Evolutionary conservation across 2,888 invertebrate species (phyloP), one percentile per base, ranked within the genome.

Genomic region (Trichacis sp.): DNA sequence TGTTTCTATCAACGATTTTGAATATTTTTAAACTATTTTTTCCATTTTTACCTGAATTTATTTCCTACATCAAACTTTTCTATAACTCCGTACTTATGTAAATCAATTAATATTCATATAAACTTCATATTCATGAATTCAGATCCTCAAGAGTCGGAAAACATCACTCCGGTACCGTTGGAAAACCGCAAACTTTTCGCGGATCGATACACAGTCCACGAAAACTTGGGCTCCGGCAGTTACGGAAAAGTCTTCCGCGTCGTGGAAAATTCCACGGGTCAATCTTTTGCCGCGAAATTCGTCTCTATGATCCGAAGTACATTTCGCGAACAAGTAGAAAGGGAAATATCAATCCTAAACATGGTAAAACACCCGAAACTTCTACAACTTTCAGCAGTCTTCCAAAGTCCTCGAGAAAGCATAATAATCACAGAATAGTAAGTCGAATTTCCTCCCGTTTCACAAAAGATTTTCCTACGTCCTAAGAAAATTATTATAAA

Each of bases 361-460:
- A 3, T 43, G 18, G 85, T 98, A 51, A 86, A 90, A 59, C 97
- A 97, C 86, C 93, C 93, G 2, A 93, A 95, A 74, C 87, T 98
- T 0, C 87, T 97, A 6, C 92, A 94, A 78, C 85, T 96, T 51
- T 90, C 91, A 1, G 94, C 94, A 24, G 94, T 94, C 8, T 96
- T 91, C 81, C 93, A 93, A 74, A 90, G 88, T 70, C 87, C 89
- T 24, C 88, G 90, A 69, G 93, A 93, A 80, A 92, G 93, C 77
- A 89, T 95, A 60, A 91, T 97, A 86, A 90, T 97, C 36, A 93
- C 93, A 86, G 97, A 98, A 88, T 93, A 93, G 97, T 97, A 86
- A 91, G 93, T 59, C 18, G 29, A 33, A 11, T n/a, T n/a, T n/a
- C n/a, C n/a, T n/a, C n/a, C n/a, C n/a, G n/a, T n/a, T n/a, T n/a